Percentiles rank a stretch among this genome's conserved stretches.
phyloP scores from a whole-genome alignment of 2,113 vertebrate species.

The Chitala chitala region DNA sequence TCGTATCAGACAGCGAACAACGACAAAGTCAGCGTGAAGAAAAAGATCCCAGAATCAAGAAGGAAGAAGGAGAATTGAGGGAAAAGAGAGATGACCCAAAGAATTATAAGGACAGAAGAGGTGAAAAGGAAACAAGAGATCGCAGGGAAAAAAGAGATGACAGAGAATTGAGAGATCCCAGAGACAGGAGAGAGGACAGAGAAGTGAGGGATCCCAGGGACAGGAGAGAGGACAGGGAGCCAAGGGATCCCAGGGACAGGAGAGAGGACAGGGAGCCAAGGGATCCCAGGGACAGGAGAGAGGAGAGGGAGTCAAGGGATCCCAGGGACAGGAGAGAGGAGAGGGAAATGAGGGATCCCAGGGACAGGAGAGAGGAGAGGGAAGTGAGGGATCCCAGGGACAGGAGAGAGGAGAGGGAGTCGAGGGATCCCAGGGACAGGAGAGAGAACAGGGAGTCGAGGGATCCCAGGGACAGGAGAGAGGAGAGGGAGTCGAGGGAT shows the following conservation, averaged over 20 bases:
- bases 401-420: too few relatives aligned
- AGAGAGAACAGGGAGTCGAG: too few relatives aligned
- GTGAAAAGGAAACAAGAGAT: constrained; percentile 36
- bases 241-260: neutral
- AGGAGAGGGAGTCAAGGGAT: constrained; percentile 6
- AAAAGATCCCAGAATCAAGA: constrained; percentile 34
- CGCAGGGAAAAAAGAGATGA: constrained; percentile 37
- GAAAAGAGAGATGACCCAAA: constrained; percentile 31
- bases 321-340: too few relatives aligned
- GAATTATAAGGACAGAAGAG: constrained; percentile 26
- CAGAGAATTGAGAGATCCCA: constrained; percentile 41
- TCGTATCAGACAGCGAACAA: constrained; percentile 36
- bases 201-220: neutral
- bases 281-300: neutral
- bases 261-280: neutral
- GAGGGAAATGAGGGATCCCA: too few relatives aligned
- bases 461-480: too few relatives aligned
- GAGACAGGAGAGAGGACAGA: constrained; percentile 19
- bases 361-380: too few relatives aligned
- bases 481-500: too few relatives aligned
- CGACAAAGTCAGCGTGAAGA: constrained; percentile 42
- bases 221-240: neutral
- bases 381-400: constrained; percentile 1
- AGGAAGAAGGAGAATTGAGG: constrained; percentile 41
- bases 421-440: too few relatives aligned